Evolutionary conservation across 2,888 invertebrate genomes (phyloP), one percentile per base, ranked within the genome.

Genomic region (Mechanitis messenoides): DNA sequence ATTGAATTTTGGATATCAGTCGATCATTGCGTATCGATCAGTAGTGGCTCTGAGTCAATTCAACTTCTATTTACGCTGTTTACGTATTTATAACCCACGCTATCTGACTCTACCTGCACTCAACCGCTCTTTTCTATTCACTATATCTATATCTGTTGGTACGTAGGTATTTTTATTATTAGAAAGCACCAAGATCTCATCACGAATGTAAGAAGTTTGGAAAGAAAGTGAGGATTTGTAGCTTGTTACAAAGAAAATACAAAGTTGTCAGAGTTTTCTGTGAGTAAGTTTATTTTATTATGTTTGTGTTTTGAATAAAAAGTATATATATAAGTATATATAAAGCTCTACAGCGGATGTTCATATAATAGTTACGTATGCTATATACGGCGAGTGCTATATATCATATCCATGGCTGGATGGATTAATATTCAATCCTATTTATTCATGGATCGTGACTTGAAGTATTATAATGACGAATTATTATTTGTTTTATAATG

Each of bases 1-100:
- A 69, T 72, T 68, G 55, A 45, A 61, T 80, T 79, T 80, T 31
- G 60, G 2, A 57, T 73, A 55, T 67, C 12, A 31, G 28, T 53
- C 38, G 3, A 12, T n/a, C 2, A 72, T 72, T 69, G 66, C 65
- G 83, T 89, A 90, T 90, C 85, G 89, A 90, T 90, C 89, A 84
- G 87, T 81, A 79, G 87, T 76, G 77, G 79, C 80, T 79, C 79
- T 75, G 76, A 80, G 84, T 78, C 85, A 82, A 89, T 88, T 87
- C 87, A 87, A 85, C 82, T 80, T 83, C 85, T 87, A 88, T 89
- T 89, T 89, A 87, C 84, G 85, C 84, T 86, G 81, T 81, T 88
- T 87, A 88, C 87, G 87, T 88, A 89, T 90, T 89, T 90, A 89
- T 90, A 89, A 84, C 80, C 77, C 78, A 76, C 78, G 75, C 76